Percentiles rank a stretch among this genome's conserved stretches.
These are phyloP conservation scores for Ormyrus pomaceus DNA, from an alignment of 2,888 invertebrate species.

Conservation along the genomic window DNA sequence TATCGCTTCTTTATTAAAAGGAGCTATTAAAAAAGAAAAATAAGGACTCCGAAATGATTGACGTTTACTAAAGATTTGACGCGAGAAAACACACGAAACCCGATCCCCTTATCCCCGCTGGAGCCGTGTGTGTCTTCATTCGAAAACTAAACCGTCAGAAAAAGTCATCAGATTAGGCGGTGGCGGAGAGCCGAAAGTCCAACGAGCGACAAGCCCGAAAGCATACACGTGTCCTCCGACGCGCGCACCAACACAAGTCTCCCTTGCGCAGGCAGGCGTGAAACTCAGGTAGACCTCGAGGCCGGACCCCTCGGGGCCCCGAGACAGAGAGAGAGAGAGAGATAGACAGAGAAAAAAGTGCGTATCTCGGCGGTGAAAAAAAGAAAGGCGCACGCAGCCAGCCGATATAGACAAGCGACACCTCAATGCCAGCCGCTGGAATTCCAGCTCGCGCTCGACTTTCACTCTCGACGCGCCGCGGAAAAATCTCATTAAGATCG, in stretches of 20 bases:
- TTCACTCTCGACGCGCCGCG: conserved; percentile 66
- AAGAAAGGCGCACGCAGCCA: conserved; percentile 20
- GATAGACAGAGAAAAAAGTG: background rate
- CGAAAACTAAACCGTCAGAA: no score
- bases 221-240: conserved; percentile 2
- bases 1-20: no score
- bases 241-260: background rate
- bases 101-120: no score
- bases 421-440: conserved; percentile 66
- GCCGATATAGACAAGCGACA: conserved; percentile 61
- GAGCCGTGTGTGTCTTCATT: no score
- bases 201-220: background rate
- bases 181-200: no score
- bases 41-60: no score
- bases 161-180: no score
- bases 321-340: no score
- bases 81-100: no score
- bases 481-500: conserved; percentile 37
- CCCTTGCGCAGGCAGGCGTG: conserved; percentile 2
- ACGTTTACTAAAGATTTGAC: no score
- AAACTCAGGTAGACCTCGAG: background rate
- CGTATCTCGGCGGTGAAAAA: background rate
- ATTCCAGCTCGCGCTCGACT: conserved; percentile 68
- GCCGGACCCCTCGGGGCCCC: background rate
- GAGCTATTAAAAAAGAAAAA: no score